These are phyloP conservation scores for Mesaphorura yosii DNA, from an alignment of 1,140 invertebrate genomes.

Conservation along the genomic window DNA sequence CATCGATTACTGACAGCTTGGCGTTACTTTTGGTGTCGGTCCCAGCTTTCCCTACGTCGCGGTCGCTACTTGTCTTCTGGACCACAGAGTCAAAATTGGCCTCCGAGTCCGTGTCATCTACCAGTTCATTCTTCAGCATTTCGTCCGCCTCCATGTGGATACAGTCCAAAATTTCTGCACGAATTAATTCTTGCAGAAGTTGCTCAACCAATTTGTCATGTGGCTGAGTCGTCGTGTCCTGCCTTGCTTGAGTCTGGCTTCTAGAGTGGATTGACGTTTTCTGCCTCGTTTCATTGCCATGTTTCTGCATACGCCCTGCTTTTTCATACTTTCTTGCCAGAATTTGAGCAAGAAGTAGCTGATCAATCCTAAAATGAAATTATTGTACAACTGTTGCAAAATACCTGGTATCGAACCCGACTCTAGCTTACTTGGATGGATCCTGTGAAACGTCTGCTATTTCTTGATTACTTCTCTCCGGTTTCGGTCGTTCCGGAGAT, in stretches of 20 bases:
- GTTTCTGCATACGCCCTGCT: slow-evolving; percentile 1
- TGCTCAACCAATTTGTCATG: slow-evolving; percentile 10
- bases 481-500: neutral
- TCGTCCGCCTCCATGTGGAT: neutral
- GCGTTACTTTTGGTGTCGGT: too few relatives aligned
- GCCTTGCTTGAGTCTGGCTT: neutral
- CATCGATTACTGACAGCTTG: neutral
- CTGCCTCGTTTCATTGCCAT: too few relatives aligned
- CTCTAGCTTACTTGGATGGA: neutral
- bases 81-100: neutral
- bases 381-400: neutral
- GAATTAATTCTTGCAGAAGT: slow-evolving; percentile 19
- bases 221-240: neutral
- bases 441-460: neutral
- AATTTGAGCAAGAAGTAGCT: slow-evolving; percentile 1
- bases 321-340: slow-evolving; percentile 6
- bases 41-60: too few relatives aligned
- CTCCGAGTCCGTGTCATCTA: neutral
- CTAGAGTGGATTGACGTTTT: neutral
- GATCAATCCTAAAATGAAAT: slow-evolving; percentile 4
- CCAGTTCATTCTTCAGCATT: neutral
- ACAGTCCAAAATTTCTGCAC: slow-evolving; percentile 12
- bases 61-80: too few relatives aligned
- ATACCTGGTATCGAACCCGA: neutral
- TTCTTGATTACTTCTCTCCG: neutral